Conservation (phyloP, 2,113 vertebrate species). For the Nannospalax galili region DNA sequence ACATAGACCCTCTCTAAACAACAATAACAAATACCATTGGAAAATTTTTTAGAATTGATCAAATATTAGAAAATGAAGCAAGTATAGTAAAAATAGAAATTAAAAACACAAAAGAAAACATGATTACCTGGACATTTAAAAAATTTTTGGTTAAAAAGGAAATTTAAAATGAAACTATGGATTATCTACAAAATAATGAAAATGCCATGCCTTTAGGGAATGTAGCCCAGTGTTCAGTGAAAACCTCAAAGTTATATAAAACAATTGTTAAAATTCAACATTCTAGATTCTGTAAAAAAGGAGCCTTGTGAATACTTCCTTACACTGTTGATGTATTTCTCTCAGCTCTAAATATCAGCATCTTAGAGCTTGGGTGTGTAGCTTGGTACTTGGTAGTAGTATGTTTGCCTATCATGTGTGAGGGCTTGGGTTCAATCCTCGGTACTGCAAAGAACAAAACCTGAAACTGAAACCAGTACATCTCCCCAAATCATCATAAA, state of each 20-base stretch:
- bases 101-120: neutral
- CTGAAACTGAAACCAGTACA: neutral
- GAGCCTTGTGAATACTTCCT: neutral
- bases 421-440: neutral
- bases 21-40: too few species aligned
- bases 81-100: neutral
- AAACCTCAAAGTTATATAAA: conserved; percentile 9
- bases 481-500: too few species aligned
- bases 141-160: conserved; percentile 7
- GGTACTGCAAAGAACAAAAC: neutral
- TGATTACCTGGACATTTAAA: neutral
- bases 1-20: too few species aligned
- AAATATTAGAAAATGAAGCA: neutral
- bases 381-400: neutral
- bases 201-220: neutral
- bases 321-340: conserved; percentile 3
- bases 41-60: neutral
- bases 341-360: neutral
- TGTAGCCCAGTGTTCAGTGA: neutral
- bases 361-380: neutral
- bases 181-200: conserved; percentile 25
- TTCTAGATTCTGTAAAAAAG: neutral
- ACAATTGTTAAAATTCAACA: conserved; percentile 15
- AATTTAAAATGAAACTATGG: conserved; percentile 1
- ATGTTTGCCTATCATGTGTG: neutral